Conservation (phyloP, 2,113 vertebrate genomes). For the Dicaeum eximium region DNA sequence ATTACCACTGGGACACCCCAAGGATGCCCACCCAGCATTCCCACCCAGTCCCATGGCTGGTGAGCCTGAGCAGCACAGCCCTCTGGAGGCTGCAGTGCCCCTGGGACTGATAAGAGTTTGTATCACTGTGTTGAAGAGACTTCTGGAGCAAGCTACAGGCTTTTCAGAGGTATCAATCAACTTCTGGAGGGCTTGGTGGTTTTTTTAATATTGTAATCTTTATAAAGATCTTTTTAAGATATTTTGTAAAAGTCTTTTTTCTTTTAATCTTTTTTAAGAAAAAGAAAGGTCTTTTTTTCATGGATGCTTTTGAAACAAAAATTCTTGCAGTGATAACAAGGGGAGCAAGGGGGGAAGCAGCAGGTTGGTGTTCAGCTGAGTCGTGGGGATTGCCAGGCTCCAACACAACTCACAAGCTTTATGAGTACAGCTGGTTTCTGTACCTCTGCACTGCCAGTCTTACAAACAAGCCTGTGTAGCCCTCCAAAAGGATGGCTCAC, state of each 20-base stretch:
- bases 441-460: not conserved
- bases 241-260: too few relatives aligned
- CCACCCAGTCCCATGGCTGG: rapidly evolving
- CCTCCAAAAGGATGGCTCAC: not conserved
- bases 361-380: not conserved
- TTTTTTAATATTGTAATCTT: too few relatives aligned
- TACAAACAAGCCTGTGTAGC: not conserved
- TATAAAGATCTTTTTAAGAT: too few relatives aligned
- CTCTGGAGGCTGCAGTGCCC: not conserved
- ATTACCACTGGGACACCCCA: rapidly evolving
- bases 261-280: too few relatives aligned
- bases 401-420: not conserved
- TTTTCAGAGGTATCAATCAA: not conserved
- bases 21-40: not conserved
- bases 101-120: not conserved
- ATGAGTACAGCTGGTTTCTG: not conserved
- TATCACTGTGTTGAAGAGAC: not conserved
- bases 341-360: not conserved
- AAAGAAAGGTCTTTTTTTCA: not conserved
- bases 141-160: not conserved
- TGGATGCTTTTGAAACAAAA: not conserved
- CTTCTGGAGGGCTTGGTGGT: not conserved
- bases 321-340: not conserved
- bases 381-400: not conserved
- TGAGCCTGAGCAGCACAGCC: not conserved